A percentile compares a stretch with the other conserved stretches of the same genome.
Conservation (phyloP, 30 jellyfish, hydroid and myxozoan species). For the Pseudorhiza aurosa region DNA sequence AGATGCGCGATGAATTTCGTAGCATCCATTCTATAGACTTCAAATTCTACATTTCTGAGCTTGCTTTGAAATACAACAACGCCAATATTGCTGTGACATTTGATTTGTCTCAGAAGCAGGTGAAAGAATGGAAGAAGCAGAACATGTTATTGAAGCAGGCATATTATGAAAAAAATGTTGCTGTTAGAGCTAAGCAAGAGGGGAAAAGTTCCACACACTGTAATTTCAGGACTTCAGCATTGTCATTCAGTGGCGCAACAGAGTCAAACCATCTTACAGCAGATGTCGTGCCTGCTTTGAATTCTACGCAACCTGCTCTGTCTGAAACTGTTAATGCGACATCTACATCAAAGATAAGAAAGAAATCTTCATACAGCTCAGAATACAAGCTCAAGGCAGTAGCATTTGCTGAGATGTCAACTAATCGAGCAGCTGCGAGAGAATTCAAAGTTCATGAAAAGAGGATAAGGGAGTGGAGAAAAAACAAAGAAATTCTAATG, state of each 20-base stretch:
- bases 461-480: slow-evolving; percentile 70
- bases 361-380: slow-evolving; percentile 56
- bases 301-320: slow-evolving; percentile 7
- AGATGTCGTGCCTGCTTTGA: background rate
- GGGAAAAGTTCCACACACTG: background rate
- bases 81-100: slow-evolving; percentile 44
- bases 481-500: slow-evolving; percentile 48
- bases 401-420: slow-evolving; percentile 62
- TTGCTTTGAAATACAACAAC: slow-evolving; percentile 36
- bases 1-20: slow-evolving; percentile 38
- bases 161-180: slow-evolving; percentile 56
- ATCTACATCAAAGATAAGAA: slow-evolving; percentile 33
- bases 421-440: slow-evolving; percentile 72
- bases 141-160: slow-evolving; percentile 58
- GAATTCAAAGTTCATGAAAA: slow-evolving; percentile 64
- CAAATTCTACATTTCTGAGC: slow-evolving; percentile 58
- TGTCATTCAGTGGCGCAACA: slow-evolving; percentile 3
- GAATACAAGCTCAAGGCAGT: slow-evolving; percentile 65
- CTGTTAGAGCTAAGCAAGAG: background rate
- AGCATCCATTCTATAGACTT: slow-evolving; percentile 60
- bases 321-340: slow-evolving; percentile 13
- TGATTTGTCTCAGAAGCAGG: slow-evolving; percentile 16
- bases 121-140: slow-evolving; percentile 53
- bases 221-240: slow-evolving; percentile 11
- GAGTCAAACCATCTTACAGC: background rate